A percentile compares a stretch with the other conserved stretches of the same genome.
These are phyloP conservation scores for Oligia latruncula DNA, from an alignment of 2,888 invertebrate species.

Conservation along the genomic window DNA sequence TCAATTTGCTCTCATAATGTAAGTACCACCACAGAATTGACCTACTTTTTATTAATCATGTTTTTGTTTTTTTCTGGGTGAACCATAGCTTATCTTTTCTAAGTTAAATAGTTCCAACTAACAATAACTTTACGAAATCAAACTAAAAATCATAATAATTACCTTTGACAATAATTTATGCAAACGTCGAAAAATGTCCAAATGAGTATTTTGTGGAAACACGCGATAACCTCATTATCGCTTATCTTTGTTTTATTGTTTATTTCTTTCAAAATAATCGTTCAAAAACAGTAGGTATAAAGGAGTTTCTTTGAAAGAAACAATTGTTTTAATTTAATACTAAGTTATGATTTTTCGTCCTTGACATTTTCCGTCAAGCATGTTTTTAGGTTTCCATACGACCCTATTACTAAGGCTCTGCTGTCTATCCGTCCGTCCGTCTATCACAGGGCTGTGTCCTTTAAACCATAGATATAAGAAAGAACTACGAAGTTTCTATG, in stretches of 20 bases:
- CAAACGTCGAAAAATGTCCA: neutral
- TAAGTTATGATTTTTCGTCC: neutral
- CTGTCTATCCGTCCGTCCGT: too few relatives aligned
- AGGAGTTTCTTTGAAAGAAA: neutral
- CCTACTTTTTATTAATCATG: neutral
- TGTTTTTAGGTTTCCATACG: neutral
- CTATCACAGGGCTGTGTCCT: too few relatives aligned
- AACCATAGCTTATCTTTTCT: neutral
- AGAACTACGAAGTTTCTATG: too few relatives aligned
- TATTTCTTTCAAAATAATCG: neutral
- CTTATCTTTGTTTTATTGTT: conserved; percentile 18
- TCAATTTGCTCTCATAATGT: too few relatives aligned
- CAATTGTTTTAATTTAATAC: neutral
- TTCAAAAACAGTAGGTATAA: neutral
- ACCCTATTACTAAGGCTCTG: too few relatives aligned
- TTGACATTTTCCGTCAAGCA: neutral
- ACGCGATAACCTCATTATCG: conserved; percentile 27
- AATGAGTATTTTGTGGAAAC: neutral
- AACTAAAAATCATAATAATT: neutral
- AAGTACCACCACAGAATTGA: neutral
- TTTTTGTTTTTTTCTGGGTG: neutral
- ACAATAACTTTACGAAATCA: neutral
- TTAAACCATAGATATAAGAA: too few relatives aligned
- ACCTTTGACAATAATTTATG: neutral
- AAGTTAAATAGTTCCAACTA: neutral